Percentiles rank a stretch among this genome's conserved stretches.
These are phyloP conservation scores for Potamarius usumacintae DNA, from an alignment of 2,113 vertebrate genomes.

Conservation along the genomic window DNA sequence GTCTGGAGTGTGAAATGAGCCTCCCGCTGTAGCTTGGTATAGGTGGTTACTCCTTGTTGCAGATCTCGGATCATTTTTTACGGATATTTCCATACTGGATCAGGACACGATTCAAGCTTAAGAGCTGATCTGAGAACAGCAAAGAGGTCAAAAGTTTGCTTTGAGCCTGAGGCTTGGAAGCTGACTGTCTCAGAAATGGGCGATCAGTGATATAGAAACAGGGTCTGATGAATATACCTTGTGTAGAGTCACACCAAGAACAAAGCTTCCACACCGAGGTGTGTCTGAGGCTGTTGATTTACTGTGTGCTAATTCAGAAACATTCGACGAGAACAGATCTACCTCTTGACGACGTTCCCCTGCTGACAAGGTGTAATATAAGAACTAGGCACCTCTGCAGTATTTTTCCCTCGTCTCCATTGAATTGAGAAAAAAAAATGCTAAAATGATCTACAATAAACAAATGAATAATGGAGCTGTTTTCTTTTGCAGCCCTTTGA, in stretches of 20 bases:
- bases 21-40: constrained; percentile 44
- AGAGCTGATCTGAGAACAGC: constrained; percentile 18
- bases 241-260: constrained; percentile 29
- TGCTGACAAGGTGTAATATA: constrained; percentile 37
- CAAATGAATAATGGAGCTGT: not conserved
- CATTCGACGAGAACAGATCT: not conserved
- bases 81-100: not conserved
- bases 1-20: constrained; percentile 63
- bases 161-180: constrained; percentile 32
- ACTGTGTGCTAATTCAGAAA: not conserved
- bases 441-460: constrained; percentile 2
- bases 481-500: constrained; percentile 1
- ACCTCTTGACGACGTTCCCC: constrained; percentile 8
- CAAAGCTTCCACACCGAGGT: constrained; percentile 19
- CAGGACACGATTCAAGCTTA: not conserved
- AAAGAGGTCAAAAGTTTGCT: not conserved
- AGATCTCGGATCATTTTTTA: constrained; percentile 38
- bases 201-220: constrained; percentile 46
- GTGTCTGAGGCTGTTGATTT: constrained; percentile 6
- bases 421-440: not conserved
- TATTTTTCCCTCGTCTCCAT: not conserved
- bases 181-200: constrained; percentile 27
- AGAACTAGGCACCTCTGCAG: constrained; percentile 6
- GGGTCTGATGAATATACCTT: constrained; percentile 28
- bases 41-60: constrained; percentile 26